Evolutionary conservation across 2,888 invertebrate genomes (phyloP).

Genomic region (Lamellibrachia columna): DNA sequence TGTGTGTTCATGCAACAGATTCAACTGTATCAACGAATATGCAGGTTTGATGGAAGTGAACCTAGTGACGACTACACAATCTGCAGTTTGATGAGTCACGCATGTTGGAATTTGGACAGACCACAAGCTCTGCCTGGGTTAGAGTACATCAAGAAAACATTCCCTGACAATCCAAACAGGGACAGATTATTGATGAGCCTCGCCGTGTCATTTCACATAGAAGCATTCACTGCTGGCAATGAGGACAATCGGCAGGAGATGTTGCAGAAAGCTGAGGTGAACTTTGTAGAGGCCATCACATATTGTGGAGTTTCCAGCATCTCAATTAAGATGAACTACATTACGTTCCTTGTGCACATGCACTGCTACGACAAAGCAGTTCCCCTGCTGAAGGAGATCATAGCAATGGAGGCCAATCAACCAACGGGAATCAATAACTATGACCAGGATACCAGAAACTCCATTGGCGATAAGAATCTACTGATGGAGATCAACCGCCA

Average conservation of each 20-base stretch:
- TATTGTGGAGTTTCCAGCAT: neutral
- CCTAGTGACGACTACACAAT: neutral
- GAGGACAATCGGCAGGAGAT: neutral
- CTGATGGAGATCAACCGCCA: neutral
- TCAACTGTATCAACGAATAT: neutral
- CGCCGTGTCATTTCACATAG: neutral
- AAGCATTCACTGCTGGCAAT: neutral
- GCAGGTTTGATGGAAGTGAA: neutral
- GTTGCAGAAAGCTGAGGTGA: neutral
- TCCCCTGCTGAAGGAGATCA: neutral
- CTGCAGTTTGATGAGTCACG: neutral
- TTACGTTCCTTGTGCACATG: neutral
- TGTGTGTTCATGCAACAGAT: neutral
- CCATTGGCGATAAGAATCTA: neutral
- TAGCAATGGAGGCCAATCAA: neutral
- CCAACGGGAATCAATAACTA: neutral
- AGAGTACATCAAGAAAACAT: neutral
- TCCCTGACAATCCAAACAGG: neutral
- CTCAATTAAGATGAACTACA: neutral
- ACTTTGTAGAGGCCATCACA: neutral
- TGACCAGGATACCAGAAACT: neutral
- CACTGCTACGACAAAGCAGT: neutral
- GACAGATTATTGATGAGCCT: neutral
- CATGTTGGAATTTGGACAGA: neutral
- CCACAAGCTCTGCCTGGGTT: neutral